A percentile compares a stretch with the other conserved stretches of the same genome.
Evolutionary conservation across 2,797 vertebrate genomes (phyloP).

Genomic region (Rhinophrynus dorsalis): DNA sequence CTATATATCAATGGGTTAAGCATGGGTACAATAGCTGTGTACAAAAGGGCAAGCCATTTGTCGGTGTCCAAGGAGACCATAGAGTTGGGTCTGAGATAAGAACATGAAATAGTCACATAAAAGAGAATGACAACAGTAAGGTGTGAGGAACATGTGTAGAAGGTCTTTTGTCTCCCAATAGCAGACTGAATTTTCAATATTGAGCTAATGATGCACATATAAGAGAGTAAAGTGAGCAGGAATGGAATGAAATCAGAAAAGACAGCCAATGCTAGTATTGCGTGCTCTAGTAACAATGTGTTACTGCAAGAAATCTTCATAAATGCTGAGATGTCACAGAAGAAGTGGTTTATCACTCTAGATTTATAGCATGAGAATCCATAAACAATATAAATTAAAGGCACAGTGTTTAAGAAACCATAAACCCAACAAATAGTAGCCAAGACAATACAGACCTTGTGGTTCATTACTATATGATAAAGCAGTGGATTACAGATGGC

Average conservation of each 20-base stretch:
- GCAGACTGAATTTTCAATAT: not conserved
- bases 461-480: not conserved
- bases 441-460: not conserved
- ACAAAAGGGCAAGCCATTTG: not conserved
- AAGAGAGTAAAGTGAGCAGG: not conserved
- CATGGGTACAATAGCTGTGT: slow-evolving; percentile 24
- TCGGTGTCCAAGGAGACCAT: not conserved
- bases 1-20: slow-evolving; percentile 15
- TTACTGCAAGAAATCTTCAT: slow-evolving; percentile 4
- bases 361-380: not conserved
- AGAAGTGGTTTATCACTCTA: not conserved
- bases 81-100: not conserved
- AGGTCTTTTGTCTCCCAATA: slow-evolving; percentile 2
- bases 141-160: not conserved
- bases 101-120: not conserved
- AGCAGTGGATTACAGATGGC: slow-evolving; percentile 2
- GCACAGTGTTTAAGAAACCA: not conserved
- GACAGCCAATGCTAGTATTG: not conserved
- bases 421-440: not conserved
- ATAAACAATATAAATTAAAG: not conserved
- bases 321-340: not conserved
- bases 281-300: not conserved
- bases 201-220: not conserved
- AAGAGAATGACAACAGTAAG: not conserved
- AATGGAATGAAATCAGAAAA: not conserved